Evolutionary conservation across 2,113 vertebrate genomes (phyloP), one percentile per base, ranked within the genome.

Genomic region (Morone chrysops): DNA sequence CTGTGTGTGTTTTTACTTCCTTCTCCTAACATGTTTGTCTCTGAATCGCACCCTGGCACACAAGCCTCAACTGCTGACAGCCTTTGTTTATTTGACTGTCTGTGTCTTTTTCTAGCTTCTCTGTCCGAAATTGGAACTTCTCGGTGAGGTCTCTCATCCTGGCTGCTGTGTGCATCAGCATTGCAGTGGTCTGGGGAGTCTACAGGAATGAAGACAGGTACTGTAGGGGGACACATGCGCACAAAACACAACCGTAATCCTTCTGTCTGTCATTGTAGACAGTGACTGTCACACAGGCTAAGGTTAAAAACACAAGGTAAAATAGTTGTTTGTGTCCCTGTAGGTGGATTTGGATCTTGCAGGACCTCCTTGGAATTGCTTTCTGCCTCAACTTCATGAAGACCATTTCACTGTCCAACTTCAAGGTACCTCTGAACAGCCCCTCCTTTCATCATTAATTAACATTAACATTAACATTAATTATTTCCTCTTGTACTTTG

Each of bases 311-410:
- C n/a, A 48, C n/a, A 0, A 43, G 7, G 8, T 40, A 22, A 41
- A 59, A n/a, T 14, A 78, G 4, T 36, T 57, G 70, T 75, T 66
- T 70, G 18, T 75, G 54, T 90, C 38, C 71, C 94, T 95, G 84
- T 57, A 99, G 98, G 77, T 99, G 98, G 98, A 96, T 97, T 91
- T 99, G 97, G 98, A 97, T 98, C 92, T 95, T 99, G 84, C 98
- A 99, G 86, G 97, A 99, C 91, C 93, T 97, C 69, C 94, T 99
- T 67, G 97, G 98, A 81, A 93, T 99, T 90, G 96, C 97, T 81
- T 99, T 99, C 92, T 99, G 98, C 87, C 93, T 99, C 31, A 97
- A 99, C 94, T 98, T 99, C 89, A 95, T 99, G 92, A 99, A 96
- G 94, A 98, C 96, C 70, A 89, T 99, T 89, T 97, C 96, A 89